Evolutionary conservation across 2,888 invertebrate genomes (phyloP).

Genomic region (Microdon myrmicae): DNA sequence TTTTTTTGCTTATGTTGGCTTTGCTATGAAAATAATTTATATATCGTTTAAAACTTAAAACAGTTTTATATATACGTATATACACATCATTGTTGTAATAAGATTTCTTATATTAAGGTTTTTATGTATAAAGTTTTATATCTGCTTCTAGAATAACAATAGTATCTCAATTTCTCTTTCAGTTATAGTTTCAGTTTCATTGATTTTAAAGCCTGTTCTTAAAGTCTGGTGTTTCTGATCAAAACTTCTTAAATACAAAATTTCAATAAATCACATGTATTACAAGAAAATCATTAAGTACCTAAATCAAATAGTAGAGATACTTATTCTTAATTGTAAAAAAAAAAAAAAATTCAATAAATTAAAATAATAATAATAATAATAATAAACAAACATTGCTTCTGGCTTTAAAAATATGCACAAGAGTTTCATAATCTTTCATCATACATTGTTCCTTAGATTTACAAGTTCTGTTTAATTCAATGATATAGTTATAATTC

Average conservation of each 20-base stretch:
- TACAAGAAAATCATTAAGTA: slow-evolving; percentile 36
- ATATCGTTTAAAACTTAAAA: slow-evolving; percentile 56
- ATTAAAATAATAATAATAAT: slow-evolving; percentile 45
- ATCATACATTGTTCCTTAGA: slow-evolving; percentile 30
- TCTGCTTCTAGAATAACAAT: too few relatives aligned
- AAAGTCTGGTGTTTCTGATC: slow-evolving; percentile 31
- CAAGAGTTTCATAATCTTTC: slow-evolving; percentile 36
- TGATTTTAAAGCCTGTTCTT: slow-evolving; percentile 40
- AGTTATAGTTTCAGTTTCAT: slow-evolving; percentile 7
- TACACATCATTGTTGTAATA: slow-evolving; percentile 32
- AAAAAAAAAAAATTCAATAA: slow-evolving; percentile 41
- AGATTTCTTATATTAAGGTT: slow-evolving; percentile 18
- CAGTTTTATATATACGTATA: slow-evolving; percentile 55
- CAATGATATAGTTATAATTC: slow-evolving; percentile 27
- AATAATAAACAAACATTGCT: too few relatives aligned
- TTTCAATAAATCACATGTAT: too few relatives aligned
- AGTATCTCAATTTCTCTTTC: slow-evolving; percentile 30
- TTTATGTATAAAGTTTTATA: too few relatives aligned
- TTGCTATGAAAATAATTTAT: slow-evolving; percentile 47
- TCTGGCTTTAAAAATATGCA: slow-evolving; percentile 44
- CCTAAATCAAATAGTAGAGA: slow-evolving; percentile 37
- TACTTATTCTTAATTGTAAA: slow-evolving; percentile 17
- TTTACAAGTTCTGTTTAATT: slow-evolving; percentile 40
- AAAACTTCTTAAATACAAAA: slow-evolving; percentile 25
- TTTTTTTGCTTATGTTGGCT: slow-evolving; percentile 22